Percentiles rank a stretch among this genome's conserved stretches.
These are phyloP conservation scores for Denticeps clupeoides DNA, from an alignment of 2,797 vertebrate genomes.

Conservation along the genomic window DNA sequence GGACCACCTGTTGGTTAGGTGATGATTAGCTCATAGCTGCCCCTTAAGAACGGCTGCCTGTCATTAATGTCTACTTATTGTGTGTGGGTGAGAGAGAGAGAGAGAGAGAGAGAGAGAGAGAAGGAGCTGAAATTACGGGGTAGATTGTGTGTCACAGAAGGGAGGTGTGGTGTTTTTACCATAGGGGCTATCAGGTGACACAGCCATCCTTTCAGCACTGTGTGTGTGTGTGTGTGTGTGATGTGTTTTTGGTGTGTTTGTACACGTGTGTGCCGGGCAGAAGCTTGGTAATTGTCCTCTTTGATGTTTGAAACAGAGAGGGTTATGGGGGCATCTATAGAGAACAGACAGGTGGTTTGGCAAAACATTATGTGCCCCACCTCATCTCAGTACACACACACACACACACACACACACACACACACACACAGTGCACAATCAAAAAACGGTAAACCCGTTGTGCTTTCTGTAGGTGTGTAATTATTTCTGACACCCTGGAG, in stretches of 20 bases:
- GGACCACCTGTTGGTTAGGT: conserved; percentile 35
- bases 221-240: conserved; percentile 8
- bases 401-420: neutral
- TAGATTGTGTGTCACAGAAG: conserved; percentile 36
- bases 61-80: conserved; percentile 27
- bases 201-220: conserved; percentile 7
- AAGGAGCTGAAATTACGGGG: conserved; percentile 4
- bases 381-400: neutral
- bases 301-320: neutral
- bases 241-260: neutral
- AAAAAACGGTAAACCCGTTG: too few relatives aligned
- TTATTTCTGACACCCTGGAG: neutral
- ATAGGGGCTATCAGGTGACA: conserved; percentile 27
- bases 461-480: too few relatives aligned
- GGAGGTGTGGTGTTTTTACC: conserved; percentile 32
- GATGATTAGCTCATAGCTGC: conserved; percentile 29
- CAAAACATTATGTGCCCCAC: neutral
- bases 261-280: neutral
- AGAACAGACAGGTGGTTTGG: neutral
- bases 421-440: neutral
- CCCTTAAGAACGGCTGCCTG: conserved; percentile 24
- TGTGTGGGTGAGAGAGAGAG: conserved; percentile 5
- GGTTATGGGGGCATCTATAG: neutral
- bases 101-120: neutral
- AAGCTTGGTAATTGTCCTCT: neutral